Conservation (phyloP, 2,113 vertebrate species). For the Cochlearius cochlearius region DNA sequence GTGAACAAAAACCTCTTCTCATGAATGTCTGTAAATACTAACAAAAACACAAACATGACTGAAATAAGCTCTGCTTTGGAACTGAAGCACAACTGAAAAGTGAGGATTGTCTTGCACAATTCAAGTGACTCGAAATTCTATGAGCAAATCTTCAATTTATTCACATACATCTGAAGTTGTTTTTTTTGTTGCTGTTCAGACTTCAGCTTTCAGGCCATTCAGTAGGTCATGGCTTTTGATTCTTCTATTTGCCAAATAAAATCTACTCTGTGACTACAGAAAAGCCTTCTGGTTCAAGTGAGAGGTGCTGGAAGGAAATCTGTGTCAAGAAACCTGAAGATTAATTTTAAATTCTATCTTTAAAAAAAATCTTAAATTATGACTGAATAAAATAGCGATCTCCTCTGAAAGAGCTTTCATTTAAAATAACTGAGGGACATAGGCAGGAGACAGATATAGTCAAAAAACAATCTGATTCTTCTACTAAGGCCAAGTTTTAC, state of each 20-base stretch:
- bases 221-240: neutral
- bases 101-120: neutral
- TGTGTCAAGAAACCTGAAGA: neutral
- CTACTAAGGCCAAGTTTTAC: neutral
- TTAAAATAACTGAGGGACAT: neutral
- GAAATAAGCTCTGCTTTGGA: neutral
- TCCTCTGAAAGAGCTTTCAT: neutral
- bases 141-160: neutral
- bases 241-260: neutral
- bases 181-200: neutral
- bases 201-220: neutral
- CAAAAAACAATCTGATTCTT: neutral
- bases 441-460: neutral
- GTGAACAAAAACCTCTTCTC: neutral
- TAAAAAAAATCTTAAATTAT: neutral
- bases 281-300: neutral
- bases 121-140: neutral
- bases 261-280: neutral
- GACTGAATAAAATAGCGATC: neutral
- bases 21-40: neutral
- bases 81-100: neutral
- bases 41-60: neutral
- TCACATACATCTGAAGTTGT: neutral
- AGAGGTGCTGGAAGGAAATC: neutral
- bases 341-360: neutral